Base-by-base conservation (phyloP, 2,113 vertebrate genomes). In the Hipposideros armiger region DNA sequence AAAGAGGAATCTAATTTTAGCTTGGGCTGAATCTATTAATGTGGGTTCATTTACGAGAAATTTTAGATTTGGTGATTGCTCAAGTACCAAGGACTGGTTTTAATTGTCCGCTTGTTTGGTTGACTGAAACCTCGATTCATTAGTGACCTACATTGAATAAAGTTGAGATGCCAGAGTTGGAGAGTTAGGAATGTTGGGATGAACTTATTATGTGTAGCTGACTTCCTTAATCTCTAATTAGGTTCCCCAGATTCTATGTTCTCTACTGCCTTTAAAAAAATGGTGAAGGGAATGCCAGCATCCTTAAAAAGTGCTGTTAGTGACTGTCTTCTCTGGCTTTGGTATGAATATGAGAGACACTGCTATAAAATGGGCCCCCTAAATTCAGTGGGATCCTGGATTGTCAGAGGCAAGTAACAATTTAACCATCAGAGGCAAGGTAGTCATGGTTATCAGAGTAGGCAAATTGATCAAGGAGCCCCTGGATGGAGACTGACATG, bases 1-100 rank as follows among this genome's bases (percentile, higher is more conserved):
- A 96, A 83, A 69, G 69, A 69, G 52, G n/a, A 69, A 89, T 87
- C 64, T 90, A 52, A 73, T 92, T 95, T 89, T 95, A 92, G 58
- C 92, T 92, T 73, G 72, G 24, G 47, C 62, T 67, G 64, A 78
- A 72, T 92, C 83, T 92, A 73, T 84, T 89, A 70, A 85, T 78
- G 32, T 67, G 67, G 52, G 22, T 26, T 73, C 9, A 67, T 28
- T 36, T 52, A 19, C 8, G 50, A 32, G 40, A 78, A 56, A 85
- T 85, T 88, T 88, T 50, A 88, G 77, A 92, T 88, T 67, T 73
- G 40, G 22, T 85, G 10, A 64, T 87, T 94, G 54, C 70, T 74
- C 13, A 92, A 30, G 58, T 47, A 94, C 32, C 50, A 74, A 40
- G n/a, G 36, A 81, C n/a, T 93, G 58, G 19, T 69, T 81, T 22